Base-by-base conservation (phyloP, 2,888 invertebrate genomes). In the Ormyrus rosae region DNA sequence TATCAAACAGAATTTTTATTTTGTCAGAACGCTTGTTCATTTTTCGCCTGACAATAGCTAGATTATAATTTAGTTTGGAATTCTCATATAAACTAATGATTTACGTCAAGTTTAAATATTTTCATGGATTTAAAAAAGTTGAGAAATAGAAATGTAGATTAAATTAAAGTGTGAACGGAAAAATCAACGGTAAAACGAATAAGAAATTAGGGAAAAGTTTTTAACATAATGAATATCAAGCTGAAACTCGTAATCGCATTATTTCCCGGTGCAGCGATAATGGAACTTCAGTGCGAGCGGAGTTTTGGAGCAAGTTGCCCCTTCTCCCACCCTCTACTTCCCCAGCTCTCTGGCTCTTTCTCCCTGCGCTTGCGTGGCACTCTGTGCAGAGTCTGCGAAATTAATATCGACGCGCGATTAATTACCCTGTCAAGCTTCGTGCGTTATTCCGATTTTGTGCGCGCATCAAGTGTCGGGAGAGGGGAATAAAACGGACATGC, bases 351-450 rank as follows among this genome's bases (percentile, higher is more conserved):
- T 56, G 45, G 61, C 61, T 61, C 45, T 9, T 11, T 45, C 11
- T 34, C n/a, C 56, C 6, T 45, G 60, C 34, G 34, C 34, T 45
- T 4, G 9, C 10, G 61, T 0, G 60, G 19, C 0, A 10, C 34
- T 34, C 60, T 60, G 60, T 13, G 60, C 61, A 45, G 45, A 61
- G 10, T 61, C 61, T 61, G 34, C 61, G 61, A 61, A 61, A 61
- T 61, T 61, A 61, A 61, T 61, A 61, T 61, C 45, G 61, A 61
- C 61, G 45, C 61, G 61, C 10, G 45, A 61, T 61, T 61, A 61
- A 61, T 61, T 61, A 61, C 34, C 61, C 9, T 45, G 61, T 61
- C 61, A 61, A 61, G 61, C 13, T 34, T 45, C 34, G 34, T 34
- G 61, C 61, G 61, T 61, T 61, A 61, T 61, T 45, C 45, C 34